phyloP scores from a whole-genome alignment of 2,113 vertebrate genomes.

The Triplophysa tibetana region DNA sequence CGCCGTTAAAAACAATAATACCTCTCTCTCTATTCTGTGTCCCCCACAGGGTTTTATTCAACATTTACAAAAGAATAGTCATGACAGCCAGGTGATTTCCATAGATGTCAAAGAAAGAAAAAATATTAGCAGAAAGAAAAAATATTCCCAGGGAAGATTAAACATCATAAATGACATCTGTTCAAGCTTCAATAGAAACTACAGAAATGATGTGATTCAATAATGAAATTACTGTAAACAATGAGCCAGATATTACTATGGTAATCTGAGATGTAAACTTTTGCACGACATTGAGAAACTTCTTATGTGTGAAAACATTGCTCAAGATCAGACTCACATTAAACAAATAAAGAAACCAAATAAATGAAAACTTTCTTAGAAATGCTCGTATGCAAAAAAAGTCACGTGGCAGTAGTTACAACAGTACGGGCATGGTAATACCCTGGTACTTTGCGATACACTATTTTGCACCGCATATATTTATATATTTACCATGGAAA shows the following conservation, averaged over 20 bases:
- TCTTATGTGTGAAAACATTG: background rate
- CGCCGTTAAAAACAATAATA: background rate
- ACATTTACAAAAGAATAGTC: slow-evolving; percentile 8
- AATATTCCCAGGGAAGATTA: background rate
- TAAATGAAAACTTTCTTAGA: no score
- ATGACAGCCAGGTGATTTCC: background rate
- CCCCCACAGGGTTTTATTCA: background rate
- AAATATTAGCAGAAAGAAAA: background rate
- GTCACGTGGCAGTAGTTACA: no score
- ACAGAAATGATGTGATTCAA: background rate
- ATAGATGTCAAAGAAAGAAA: background rate
- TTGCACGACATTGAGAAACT: background rate
- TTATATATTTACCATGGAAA: no score
- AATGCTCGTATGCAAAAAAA: no score
- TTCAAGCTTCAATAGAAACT: background rate
- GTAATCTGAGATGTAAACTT: background rate
- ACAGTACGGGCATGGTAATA: no score
- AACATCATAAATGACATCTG: slow-evolving; percentile 1
- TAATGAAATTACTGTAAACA: background rate
- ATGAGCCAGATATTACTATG: background rate
- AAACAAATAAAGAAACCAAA: background rate
- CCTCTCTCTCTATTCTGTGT: background rate
- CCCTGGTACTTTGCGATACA: no score
- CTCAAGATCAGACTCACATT: background rate
- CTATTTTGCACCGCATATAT: no score